Percentiles rank a stretch among this genome's conserved stretches.
Conservation (phyloP, 2,888 invertebrate species). For the Polyploca ridens region DNA sequence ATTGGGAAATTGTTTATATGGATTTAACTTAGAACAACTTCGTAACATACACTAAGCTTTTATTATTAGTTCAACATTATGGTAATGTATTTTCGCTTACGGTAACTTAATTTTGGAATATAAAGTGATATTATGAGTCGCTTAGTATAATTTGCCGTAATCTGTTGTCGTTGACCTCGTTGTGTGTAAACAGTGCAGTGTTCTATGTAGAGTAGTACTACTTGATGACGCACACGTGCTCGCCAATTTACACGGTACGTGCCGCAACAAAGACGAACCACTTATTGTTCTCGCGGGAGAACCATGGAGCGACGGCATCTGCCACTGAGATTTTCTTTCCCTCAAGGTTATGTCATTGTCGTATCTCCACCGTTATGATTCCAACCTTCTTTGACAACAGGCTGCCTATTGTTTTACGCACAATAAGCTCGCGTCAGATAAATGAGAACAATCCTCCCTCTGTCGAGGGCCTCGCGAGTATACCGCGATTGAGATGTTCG, state of each 20-base stretch:
- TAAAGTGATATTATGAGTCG: constrained; percentile 23
- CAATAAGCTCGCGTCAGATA: constrained; percentile 50
- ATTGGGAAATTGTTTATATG: background rate
- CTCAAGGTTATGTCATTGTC: constrained; percentile 56
- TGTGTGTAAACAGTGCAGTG: constrained; percentile 42
- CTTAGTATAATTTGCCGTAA: constrained; percentile 35
- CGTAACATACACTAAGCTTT: background rate
- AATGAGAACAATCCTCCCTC: constrained; percentile 48
- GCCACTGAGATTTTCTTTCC: constrained; percentile 53
- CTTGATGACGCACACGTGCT: constrained; percentile 57
- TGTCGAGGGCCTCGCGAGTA: constrained; percentile 39
- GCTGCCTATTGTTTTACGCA: constrained; percentile 57
- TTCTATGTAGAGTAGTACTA: constrained; percentile 31
- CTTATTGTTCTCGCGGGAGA: constrained; percentile 63
- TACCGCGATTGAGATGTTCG: constrained; percentile 39
- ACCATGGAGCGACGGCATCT: constrained; percentile 49
- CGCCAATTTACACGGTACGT: constrained; percentile 60
- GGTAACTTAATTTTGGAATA: constrained; percentile 16
- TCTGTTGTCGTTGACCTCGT: constrained; percentile 48
- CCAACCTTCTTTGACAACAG: constrained; percentile 48
- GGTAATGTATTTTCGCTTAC: background rate
- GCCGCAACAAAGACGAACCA: constrained; percentile 58
- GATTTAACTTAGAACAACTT: background rate
- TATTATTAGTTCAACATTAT: background rate
- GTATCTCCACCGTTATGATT: constrained; percentile 36